Evolutionary conservation across 2,888 invertebrate genomes (phyloP).

Genomic region (Idaea aversata): DNA sequence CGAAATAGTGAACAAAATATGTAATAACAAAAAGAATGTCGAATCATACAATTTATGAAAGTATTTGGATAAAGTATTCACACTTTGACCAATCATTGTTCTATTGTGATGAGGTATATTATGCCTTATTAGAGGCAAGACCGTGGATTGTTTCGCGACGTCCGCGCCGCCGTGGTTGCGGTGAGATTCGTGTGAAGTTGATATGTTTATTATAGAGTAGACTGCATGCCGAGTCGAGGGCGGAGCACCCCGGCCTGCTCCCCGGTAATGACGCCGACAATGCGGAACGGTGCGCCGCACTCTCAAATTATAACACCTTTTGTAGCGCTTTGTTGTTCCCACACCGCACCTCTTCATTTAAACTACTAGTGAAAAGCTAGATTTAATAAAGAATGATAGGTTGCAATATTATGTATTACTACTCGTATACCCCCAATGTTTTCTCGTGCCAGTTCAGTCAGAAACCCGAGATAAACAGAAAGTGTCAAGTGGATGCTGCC

Average conservation of each 20-base stretch:
- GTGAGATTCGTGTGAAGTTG: slow-evolving; percentile 44
- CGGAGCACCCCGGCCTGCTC: slow-evolving; percentile 8
- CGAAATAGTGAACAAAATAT: slow-evolving; percentile 13
- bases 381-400: background rate
- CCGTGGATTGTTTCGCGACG: slow-evolving; percentile 50
- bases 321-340: background rate
- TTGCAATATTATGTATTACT: no score
- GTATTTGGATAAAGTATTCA: slow-evolving; percentile 20
- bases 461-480: no score
- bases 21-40: background rate
- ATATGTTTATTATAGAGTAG: slow-evolving; percentile 55
- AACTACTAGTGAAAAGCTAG: background rate
- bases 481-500: no score
- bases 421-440: no score
- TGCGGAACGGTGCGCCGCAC: slow-evolving; percentile 12
- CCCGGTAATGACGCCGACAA: slow-evolving; percentile 21
- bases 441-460: no score
- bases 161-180: slow-evolving; percentile 15
- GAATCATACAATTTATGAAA: slow-evolving; percentile 1
- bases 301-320: slow-evolving; percentile 2
- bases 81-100: slow-evolving; percentile 30
- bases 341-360: slow-evolving; percentile 8
- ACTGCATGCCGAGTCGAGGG: slow-evolving; percentile 27
- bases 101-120: slow-evolving; percentile 39
- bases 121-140: slow-evolving; percentile 56